Conservation (phyloP, 2,113 vertebrate genomes). For the Psammodynastes pulverulentus region DNA sequence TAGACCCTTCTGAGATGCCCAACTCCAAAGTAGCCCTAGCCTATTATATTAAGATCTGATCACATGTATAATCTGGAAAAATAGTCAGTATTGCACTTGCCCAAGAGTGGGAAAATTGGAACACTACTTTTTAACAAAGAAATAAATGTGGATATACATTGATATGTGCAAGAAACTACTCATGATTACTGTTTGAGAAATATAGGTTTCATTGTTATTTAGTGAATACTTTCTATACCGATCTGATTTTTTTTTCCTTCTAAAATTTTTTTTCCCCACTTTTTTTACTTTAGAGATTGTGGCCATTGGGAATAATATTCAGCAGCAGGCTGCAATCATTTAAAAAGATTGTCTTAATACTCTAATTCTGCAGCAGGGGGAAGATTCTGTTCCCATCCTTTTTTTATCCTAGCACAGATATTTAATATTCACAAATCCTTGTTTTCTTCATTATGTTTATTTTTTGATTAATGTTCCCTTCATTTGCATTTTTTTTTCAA, state of each 20-base stretch:
- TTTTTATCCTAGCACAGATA: background rate
- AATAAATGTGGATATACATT: background rate
- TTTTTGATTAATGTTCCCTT: conserved; percentile 34
- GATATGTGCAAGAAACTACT: background rate
- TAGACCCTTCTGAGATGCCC: background rate
- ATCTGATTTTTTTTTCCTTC: background rate
- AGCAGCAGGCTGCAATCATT: background rate
- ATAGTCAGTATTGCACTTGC: background rate
- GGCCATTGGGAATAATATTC: background rate
- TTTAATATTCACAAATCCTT: conserved; percentile 34
- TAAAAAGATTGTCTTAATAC: background rate
- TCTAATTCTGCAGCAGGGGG: background rate
- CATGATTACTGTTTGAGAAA: background rate
- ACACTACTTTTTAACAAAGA: background rate
- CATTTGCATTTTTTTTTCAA: conserved; percentile 3
- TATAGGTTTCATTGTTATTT: background rate
- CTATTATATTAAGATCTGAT: background rate
- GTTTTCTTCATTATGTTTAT: conserved; percentile 24
- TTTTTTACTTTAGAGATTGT: background rate
- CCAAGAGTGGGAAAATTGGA: background rate
- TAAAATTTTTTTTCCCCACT: background rate
- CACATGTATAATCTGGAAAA: background rate
- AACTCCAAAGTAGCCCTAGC: background rate
- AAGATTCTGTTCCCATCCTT: background rate
- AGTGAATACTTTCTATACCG: background rate